Evolutionary conservation across 2,888 invertebrate genomes (phyloP), one percentile per base, ranked within the genome.

Genomic region (Hirtodrosophila histrioides): DNA sequence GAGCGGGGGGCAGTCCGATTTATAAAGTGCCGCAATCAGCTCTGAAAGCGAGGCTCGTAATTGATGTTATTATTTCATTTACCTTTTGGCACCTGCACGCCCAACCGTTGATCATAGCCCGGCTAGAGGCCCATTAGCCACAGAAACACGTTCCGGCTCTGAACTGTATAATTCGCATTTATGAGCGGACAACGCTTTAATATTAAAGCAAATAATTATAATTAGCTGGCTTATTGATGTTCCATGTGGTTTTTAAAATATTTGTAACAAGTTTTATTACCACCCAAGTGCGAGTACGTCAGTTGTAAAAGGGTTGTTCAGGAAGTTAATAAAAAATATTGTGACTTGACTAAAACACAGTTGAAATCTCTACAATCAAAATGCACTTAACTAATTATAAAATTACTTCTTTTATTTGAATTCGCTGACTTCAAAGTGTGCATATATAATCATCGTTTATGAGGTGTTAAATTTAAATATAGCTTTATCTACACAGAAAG

Each of bases 191-290:
- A 36, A 12, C 41, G 39, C 23, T 41, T 45, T 12, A 29, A 44
- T 41, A 43, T 39, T 37, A 6, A 60, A 80, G 66, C 70, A 61
- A 66, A 44, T 49, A 35, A 40, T 50, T 46, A 75, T 65, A 62
- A 75, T 50, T 60, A 45, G 55, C 44, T 37, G 57, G 43, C 37
- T 46, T 65, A 56, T 57, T 48, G 60, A 55, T 54, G 58, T 56
- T 37, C 43, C 58, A 24, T 12, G 27, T 23, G 51, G 44, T 7
- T 48, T 33, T 31, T 46, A 49, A 41, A 85, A 54, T 17, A 69
- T 62, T 61, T 83, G 80, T 80, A 80, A 68, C 84, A 68, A 56
- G 61, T 80, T 80, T 73, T 46, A 62, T 80, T 63, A 23, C 63
- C 69, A 51, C 57, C 48, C 63, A 73, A 35, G 23, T 24, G 10